Evolutionary conservation across 2,797 vertebrate species (phyloP), one percentile per base, ranked within the genome.

Genomic region (Xenentodon cancila): DNA sequence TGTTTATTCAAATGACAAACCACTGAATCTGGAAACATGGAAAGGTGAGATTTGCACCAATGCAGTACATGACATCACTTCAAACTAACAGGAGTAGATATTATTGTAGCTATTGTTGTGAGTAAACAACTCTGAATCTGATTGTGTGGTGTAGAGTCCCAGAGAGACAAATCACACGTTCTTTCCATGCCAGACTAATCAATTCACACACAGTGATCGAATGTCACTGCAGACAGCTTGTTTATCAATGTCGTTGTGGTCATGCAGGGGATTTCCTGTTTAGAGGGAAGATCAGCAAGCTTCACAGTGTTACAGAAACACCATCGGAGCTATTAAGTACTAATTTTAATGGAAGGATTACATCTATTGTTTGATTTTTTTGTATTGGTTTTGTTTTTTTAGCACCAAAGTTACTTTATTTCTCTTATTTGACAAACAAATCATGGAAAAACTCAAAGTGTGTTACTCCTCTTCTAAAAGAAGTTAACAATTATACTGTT

Each of bases 141-240:
- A 63, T 54, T 80, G 42, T 64, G 63, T 72, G 48, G 27, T 32
- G 59, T 70, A 37, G 56, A 79, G 63, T 81, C 65, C 59, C 59
- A 57, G 60, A 77, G 53, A 78, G 44, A 80, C 61, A 72, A 78
- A 83, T 59, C 56, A 68, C 55, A 56, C 37, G 1, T 71, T 57
- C 70, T 72, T 67, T 82, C 80, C 68, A 64, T 40, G 70, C 71
- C 75, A 78, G 81, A 79, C 68, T 83, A 75, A 90, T 89, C 85
- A 87, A 89, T 86, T 73, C 70, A 82, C 61, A 70, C 68, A 59
- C 61, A 71, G 54, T 75, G 78, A 85, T 86, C 47, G 34, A 85
- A 84, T 68, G 70, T 85, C 76, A 72, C 84, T 75, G 43, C 54
- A 75, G 66, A 75, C 77, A 67, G 66, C 4, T 81, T 78, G 79